These are phyloP conservation scores for Norana najaformis DNA, from an alignment of 2,888 invertebrate genomes.

Conservation along the genomic window DNA sequence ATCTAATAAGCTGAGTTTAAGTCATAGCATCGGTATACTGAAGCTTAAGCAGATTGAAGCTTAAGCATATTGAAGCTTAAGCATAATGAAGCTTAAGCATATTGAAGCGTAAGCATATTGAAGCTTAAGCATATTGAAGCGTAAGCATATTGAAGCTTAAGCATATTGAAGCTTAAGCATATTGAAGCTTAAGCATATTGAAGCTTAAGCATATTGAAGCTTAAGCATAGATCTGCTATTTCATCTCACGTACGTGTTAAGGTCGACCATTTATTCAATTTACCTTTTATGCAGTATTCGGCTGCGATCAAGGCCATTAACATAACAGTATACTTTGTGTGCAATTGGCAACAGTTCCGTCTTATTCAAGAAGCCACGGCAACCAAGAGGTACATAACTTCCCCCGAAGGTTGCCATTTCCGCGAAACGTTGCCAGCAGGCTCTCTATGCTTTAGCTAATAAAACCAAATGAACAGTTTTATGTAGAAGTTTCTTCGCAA, in stretches of 20 bases:
- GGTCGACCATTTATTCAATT: not conserved
- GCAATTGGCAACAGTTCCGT: not conserved
- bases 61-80: too few species aligned
- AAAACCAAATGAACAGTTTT: not conserved
- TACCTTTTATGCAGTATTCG: not conserved
- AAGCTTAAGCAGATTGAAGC: too few species aligned
- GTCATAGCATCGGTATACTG: too few species aligned
- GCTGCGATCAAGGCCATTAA: not conserved
- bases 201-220: not conserved
- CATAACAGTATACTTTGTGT: not conserved
- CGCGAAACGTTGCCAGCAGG: not conserved
- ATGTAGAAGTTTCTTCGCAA: not conserved
- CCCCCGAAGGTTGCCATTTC: not conserved
- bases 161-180: too few species aligned
- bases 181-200: not conserved
- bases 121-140: too few species aligned
- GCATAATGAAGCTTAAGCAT: too few species aligned
- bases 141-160: too few species aligned
- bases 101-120: too few species aligned
- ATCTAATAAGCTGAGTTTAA: too few species aligned
- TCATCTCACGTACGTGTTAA: not conserved
- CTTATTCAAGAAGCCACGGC: not conserved
- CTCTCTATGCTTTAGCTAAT: not conserved
- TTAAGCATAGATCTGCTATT: not conserved
- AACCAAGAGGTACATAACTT: not conserved